Base-by-base conservation (phyloP, 2,888 invertebrate genomes). In the Theodoxus fluviatilis region DNA sequence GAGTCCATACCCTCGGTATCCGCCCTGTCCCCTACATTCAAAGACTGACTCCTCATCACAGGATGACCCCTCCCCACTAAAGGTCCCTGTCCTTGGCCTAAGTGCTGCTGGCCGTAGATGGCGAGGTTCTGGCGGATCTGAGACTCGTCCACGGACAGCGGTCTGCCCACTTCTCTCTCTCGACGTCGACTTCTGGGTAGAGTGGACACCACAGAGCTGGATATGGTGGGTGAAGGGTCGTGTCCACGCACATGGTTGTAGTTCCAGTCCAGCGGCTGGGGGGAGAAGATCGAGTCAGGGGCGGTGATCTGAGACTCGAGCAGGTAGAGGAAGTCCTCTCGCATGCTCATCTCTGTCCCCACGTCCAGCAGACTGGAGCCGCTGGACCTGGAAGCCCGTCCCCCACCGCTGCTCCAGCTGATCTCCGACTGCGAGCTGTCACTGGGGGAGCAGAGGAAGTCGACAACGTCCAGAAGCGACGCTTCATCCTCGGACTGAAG, bases 81-180 rank as follows among this genome's bases (percentile, higher is more conserved):
- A n/a, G n/a, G n/a, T 69, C 68, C 65, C 71, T 68, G 4, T 68
- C 66, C 67, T 70, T 68, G 57, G n/a, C n/a, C n/a, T n/a, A n/a
- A n/a, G n/a, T n/a, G n/a, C n/a, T n/a, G n/a, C n/a, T n/a, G n/a
- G n/a, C n/a, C n/a, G n/a, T n/a, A n/a, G n/a, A n/a, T n/a, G n/a
- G n/a, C n/a, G n/a, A n/a, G n/a, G 22, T 52, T 47, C 40, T 71
- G 59, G 68, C 69, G 65, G 35, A 77, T 66, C 22, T 70, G 71
- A 28, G 67, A 72, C 59, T 78, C 78, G 37, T 79, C 78, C 65
- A 76, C 73, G 2, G 78, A 77, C 18, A 73, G 52, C 0, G 78
- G 79, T 4, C 76, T 22, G n/a, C 4, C 38, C 18, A 7, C 28
- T n/a, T 69, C 43, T 37, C 66, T 38, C 43, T 65, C 28, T 12